These are phyloP conservation scores for Sciaenops ocellatus DNA, from an alignment of 2,797 vertebrate species.

Conservation along the genomic window DNA sequence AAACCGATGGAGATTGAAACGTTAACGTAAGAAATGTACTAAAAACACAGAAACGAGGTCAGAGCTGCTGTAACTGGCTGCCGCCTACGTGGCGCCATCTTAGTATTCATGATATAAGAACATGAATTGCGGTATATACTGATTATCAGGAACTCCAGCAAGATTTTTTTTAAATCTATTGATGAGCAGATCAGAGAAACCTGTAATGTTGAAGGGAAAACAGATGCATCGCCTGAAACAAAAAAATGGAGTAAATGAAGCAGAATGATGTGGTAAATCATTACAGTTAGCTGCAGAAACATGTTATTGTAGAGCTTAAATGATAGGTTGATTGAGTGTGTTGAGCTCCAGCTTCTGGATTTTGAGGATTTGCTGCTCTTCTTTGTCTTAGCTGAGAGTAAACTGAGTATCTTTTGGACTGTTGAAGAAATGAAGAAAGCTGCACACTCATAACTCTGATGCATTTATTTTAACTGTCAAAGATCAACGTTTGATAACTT, in stretches of 20 bases:
- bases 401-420: background rate
- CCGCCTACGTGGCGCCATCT: no score
- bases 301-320: background rate
- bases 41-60: no score
- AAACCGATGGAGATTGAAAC: no score
- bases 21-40: no score
- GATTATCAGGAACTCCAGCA: background rate
- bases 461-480: background rate
- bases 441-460: background rate
- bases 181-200: background rate
- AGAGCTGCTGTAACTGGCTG: no score
- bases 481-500: no score
- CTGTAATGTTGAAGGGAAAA: background rate
- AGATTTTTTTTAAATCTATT: background rate
- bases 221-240: background rate
- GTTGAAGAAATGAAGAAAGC: background rate
- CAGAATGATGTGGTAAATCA: background rate
- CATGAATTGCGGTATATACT: background rate
- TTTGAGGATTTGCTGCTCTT: background rate
- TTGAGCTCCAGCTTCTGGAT: background rate
- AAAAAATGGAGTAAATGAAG: background rate
- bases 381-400: background rate
- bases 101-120: background rate
- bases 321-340: background rate
- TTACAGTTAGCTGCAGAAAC: background rate